Evolutionary conservation across 2,888 invertebrate genomes (phyloP).

Genomic region (Rhyacophila evoluta): DNA sequence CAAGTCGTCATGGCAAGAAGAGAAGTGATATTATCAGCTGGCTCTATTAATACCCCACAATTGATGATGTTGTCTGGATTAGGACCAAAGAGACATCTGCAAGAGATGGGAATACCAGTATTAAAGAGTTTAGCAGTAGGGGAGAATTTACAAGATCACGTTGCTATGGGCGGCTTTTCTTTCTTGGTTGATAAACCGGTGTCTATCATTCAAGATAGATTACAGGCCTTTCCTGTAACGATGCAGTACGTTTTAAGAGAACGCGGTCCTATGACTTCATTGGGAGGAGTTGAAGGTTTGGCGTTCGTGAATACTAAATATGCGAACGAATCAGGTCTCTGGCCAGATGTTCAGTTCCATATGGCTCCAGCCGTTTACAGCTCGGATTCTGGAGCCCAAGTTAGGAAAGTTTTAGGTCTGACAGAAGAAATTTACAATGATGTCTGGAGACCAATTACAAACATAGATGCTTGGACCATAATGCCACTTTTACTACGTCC

Average conservation of each 20-base stretch:
- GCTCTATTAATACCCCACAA: constrained; percentile 93
- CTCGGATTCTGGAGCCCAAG: constrained; percentile 81
- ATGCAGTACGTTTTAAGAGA: constrained; percentile 84
- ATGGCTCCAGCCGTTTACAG: constrained; percentile 92
- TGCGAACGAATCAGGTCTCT: constrained; percentile 80
- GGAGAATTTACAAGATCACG: constrained; percentile 89
- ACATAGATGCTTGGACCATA: constrained; percentile 84
- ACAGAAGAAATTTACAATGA: constrained; percentile 84
- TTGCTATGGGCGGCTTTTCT: constrained; percentile 86
- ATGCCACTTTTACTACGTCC: constrained; percentile 88
- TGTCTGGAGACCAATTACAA: constrained; percentile 84
- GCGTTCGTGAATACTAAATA: constrained; percentile 89
- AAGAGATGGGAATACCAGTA: constrained; percentile 78
- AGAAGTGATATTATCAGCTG: constrained; percentile 90
- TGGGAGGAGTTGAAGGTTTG: constrained; percentile 89
- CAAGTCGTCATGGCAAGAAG: constrained; percentile 80
- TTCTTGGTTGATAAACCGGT: constrained; percentile 87
- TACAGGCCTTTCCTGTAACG: constrained; percentile 82
- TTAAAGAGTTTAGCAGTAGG: constrained; percentile 83
- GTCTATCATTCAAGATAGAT: constrained; percentile 82
- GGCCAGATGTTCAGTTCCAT: constrained; percentile 93
- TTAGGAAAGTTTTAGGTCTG: constrained; percentile 81
- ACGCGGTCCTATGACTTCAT: constrained; percentile 86
- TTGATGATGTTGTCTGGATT: constrained; percentile 92
- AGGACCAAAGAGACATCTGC: constrained; percentile 78